Evolutionary conservation across 2,888 invertebrate species (phyloP), one percentile per base, ranked within the genome.

Genomic region (Plagodis pulveraria): DNA sequence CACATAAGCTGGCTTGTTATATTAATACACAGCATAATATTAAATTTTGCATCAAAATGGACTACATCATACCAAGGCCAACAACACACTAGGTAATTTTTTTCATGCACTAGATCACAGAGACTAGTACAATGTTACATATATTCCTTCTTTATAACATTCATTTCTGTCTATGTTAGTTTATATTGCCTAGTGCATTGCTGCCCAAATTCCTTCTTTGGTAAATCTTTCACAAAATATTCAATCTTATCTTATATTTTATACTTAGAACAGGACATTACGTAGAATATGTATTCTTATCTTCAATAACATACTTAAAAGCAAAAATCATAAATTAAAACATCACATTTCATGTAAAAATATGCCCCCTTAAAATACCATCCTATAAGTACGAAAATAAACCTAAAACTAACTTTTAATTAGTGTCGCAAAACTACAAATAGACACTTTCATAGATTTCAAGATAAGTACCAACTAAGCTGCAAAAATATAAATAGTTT

Each of bases 181-280:
- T 22, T 22, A 22, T 22, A 22, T 22, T 22, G 22, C 22, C 10
- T 40, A 40, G 40, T 5, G 10, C 5, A 8, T 36, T 36, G 36
- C 36, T 36, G 36, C 36, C 69, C 57, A 63, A 43, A 9, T 34
- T 50, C 56, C 38, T 5, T 43, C 60, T 70, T 66, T 76, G 74
- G 83, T 87, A 84, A 87, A 78, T 77, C 67, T 78, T 74, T 84
- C 83, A 73, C 76, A 87, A 89, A 87, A 88, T 87, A 86, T 81
- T 74, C 77, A 72, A 66, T 72, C 73, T 74, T 75, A 70, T 66
- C 42, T 50, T 10, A 66, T 69, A 74, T 67, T 56, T 56, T 50
- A 63, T 56, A 55, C 52, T 33, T 66, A 71, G 35, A 58, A 66
- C 58, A 69, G 68, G 71, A 74, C 76, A 76, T 69, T 68, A 66